Conservation (phyloP, 2,888 invertebrate genomes). For the Parelbella ahira region DNA sequence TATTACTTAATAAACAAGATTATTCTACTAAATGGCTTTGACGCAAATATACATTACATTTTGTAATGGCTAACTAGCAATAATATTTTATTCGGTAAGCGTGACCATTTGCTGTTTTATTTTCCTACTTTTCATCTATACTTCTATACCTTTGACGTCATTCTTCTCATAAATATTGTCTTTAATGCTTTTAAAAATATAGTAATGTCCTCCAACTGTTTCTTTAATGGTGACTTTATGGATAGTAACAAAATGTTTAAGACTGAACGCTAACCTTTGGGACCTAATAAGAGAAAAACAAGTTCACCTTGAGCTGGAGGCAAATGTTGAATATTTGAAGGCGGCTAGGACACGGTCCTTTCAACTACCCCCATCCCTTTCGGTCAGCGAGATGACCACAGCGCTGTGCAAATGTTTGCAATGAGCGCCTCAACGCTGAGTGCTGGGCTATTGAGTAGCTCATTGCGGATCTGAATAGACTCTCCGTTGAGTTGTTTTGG, state of each 20-base stretch:
- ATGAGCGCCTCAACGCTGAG: slow-evolving; percentile 34
- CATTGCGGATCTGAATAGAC: slow-evolving; percentile 61
- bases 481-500: slow-evolving; percentile 34
- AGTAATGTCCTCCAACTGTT: too few relatives aligned
- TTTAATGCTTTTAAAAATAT: too few relatives aligned
- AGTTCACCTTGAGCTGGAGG: too few relatives aligned
- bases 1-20: too few relatives aligned
- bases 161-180: slow-evolving; percentile 6
- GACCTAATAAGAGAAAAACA: too few relatives aligned
- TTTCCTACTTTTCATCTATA: slow-evolving; percentile 3
- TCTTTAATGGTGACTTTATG: too few relatives aligned
- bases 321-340: slow-evolving; percentile 47
- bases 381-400: slow-evolving; percentile 70
- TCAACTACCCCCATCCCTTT: slow-evolving; percentile 46
- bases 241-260: too few relatives aligned
- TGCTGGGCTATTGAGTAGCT: slow-evolving; percentile 69
- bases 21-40: too few relatives aligned
- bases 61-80: slow-evolving; percentile 10
- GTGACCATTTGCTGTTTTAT: slow-evolving; percentile 12
- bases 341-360: slow-evolving; percentile 46
- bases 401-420: slow-evolving; percentile 65
- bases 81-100: slow-evolving; percentile 28
- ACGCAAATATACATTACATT: slow-evolving; percentile 3
- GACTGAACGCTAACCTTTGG: too few relatives aligned
- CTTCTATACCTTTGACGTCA: background rate